Percentiles rank a stretch among this genome's conserved stretches.
Conservation (phyloP, 1,140 invertebrate species). For the Neotoxoptera formosana region DNA sequence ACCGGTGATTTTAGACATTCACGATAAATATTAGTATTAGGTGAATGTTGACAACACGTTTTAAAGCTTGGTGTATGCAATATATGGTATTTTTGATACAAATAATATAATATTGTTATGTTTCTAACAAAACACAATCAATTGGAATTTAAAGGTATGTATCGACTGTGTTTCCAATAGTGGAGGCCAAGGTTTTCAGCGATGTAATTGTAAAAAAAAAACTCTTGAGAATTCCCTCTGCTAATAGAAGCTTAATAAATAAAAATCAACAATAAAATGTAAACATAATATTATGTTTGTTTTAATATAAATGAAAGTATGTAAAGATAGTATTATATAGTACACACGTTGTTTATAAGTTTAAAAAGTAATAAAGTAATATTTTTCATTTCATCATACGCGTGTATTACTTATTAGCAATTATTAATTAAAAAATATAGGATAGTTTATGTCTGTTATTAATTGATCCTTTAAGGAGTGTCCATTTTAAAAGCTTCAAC, state of each 20-base stretch:
- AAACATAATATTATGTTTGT: too few species aligned
- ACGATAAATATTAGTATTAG: not conserved
- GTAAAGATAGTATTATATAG: too few species aligned
- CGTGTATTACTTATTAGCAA: not conserved
- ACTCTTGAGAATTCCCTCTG: not conserved
- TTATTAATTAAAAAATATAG: not conserved
- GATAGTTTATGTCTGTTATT: not conserved
- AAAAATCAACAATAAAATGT: not conserved
- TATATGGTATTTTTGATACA: not conserved
- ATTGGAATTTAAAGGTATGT: not conserved
- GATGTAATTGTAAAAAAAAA: not conserved
- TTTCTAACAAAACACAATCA: not conserved
- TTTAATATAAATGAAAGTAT: too few species aligned
- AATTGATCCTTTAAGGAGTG: not conserved
- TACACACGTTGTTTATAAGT: too few species aligned
- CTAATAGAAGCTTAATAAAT: not conserved
- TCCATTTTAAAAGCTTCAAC: not conserved
- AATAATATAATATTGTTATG: not conserved
- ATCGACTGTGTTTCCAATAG: not conserved
- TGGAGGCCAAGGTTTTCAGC: not conserved
- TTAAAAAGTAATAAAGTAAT: too few species aligned
- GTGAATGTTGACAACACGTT: not conserved
- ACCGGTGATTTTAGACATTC: not conserved
- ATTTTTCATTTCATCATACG: too few species aligned
- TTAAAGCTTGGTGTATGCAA: not conserved